Evolutionary conservation across 2,888 invertebrate genomes (phyloP).

Genomic region (Myopa tessellatipennis): DNA sequence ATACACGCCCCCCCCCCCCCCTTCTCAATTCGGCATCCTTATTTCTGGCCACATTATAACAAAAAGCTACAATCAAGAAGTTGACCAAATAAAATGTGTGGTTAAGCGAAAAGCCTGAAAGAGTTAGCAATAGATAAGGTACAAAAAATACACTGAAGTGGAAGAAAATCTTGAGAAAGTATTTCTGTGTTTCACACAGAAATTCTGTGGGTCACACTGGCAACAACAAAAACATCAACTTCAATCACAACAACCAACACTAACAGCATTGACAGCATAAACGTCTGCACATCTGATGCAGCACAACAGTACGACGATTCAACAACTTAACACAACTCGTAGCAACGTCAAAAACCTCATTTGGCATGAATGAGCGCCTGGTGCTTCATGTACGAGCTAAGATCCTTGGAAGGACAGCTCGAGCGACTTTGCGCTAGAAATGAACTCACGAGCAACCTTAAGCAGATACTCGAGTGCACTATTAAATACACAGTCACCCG

Average conservation of each 20-base stretch:
- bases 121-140: no score
- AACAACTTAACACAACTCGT: background rate
- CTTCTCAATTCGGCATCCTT: no score
- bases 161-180: background rate
- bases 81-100: no score
- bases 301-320: background rate
- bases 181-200: background rate
- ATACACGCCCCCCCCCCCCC: no score
- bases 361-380: conserved; percentile 4
- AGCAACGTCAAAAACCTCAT: background rate
- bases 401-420: background rate
- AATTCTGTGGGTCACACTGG: background rate
- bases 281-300: no score
- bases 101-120: background rate
- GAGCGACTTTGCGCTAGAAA: conserved; percentile 2
- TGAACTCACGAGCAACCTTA: conserved; percentile 34
- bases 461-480: conserved; percentile 46
- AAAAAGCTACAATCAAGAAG: background rate
- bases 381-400: background rate
- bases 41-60: background rate
- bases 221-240: background rate
- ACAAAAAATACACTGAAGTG: background rate
- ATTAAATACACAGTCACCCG: conserved; percentile 46
- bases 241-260: background rate
- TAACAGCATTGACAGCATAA: no score